A percentile compares a stretch with the other conserved stretches of the same genome.
Conservation (phyloP, 2,797 vertebrate genomes). For the Pithecia hirsuta region DNA sequence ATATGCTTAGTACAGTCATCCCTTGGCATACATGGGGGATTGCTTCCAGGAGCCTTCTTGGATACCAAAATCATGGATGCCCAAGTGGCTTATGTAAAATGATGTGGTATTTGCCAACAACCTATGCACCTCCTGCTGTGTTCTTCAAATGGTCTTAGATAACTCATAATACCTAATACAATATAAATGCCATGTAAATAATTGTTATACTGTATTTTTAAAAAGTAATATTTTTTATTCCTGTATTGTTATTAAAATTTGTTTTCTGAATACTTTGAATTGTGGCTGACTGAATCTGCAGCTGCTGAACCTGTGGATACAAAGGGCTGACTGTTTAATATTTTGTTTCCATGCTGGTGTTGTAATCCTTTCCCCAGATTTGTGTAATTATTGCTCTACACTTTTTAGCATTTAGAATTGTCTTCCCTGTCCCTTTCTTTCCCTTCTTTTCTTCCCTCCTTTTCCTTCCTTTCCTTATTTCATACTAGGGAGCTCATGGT, state of each 20-base stretch:
- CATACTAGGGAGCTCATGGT: neutral
- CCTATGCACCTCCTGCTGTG: neutral
- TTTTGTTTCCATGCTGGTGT: neutral
- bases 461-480: neutral
- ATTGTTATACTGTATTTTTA: neutral
- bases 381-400: neutral
- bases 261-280: neutral
- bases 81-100: neutral
- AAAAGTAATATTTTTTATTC: neutral
- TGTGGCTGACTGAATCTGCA: neutral
- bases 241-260: neutral
- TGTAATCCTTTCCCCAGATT: neutral
- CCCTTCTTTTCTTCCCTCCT: neutral
- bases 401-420: neutral
- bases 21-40: neutral
- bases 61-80: neutral
- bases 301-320: neutral
- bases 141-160: neutral
- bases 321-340: neutral
- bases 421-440: neutral
- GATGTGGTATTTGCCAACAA: neutral
- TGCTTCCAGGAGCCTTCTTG: neutral
- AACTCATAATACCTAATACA: neutral
- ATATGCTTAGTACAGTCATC: neutral
- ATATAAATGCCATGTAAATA: neutral